A percentile compares a stretch with the other conserved stretches of the same genome.
Conservation (phyloP, 2,113 vertebrate species). For the Centropus bengalensis region DNA sequence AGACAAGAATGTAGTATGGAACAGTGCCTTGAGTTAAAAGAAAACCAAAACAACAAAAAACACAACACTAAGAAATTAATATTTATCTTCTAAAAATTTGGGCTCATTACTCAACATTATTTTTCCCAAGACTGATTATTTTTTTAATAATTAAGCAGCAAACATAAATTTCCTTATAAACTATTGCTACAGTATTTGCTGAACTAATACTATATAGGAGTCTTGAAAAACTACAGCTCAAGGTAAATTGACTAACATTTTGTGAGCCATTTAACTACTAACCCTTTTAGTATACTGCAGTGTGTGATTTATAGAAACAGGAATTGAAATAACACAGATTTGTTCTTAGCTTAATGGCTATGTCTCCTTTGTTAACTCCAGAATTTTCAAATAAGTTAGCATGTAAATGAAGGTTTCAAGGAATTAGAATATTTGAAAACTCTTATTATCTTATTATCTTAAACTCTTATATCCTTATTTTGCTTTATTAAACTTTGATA, state of each 20-base stretch:
- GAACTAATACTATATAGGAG: neutral
- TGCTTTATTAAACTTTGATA: neutral
- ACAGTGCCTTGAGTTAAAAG: neutral
- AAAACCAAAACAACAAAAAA: neutral
- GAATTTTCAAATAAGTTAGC: neutral
- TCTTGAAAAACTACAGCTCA: neutral
- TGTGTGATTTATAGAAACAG: neutral
- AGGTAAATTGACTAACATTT: neutral
- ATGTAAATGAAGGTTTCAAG: neutral
- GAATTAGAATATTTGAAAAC: neutral
- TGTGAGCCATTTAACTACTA: neutral
- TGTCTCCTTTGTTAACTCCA: neutral
- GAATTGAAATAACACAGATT: neutral
- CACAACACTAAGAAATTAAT: neutral
- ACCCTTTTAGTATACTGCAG: neutral
- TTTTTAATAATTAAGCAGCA: neutral
- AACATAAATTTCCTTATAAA: neutral
- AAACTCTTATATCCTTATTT: neutral
- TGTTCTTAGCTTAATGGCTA: neutral
- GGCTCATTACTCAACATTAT: neutral
- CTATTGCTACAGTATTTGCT: neutral
- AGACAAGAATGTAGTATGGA: too few species aligned
- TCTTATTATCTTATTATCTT: too few species aligned
- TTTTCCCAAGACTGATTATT: neutral
- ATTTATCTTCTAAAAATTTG: neutral